Evolutionary conservation across 2,888 invertebrate genomes (phyloP).

Genomic region (Synanthedon formicaeformis): DNA sequence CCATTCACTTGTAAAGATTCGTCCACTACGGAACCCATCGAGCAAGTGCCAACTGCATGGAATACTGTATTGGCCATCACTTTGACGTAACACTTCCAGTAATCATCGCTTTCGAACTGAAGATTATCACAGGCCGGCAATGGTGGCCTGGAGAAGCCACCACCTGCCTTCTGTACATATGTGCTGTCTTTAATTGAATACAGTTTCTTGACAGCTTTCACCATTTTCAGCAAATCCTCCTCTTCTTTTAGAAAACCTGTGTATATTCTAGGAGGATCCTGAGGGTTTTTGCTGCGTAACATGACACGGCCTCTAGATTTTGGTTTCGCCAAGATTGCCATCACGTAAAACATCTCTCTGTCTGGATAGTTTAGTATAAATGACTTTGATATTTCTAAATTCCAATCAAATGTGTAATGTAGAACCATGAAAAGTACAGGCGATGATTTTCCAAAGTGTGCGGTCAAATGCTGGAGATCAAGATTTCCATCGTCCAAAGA

Average conservation of each 20-base stretch:
- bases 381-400: neutral
- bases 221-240: constrained; percentile 45
- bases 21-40: constrained; percentile 78
- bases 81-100: constrained; percentile 73
- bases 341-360: constrained; percentile 5
- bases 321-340: constrained; percentile 27
- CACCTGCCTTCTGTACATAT: constrained; percentile 31
- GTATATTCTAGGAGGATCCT: constrained; percentile 62
- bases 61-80: constrained; percentile 76
- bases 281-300: constrained; percentile 57
- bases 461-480: constrained; percentile 1
- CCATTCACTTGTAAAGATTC: constrained; percentile 72
- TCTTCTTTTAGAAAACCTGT: constrained; percentile 68
- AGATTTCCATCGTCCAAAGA: neutral
- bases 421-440: neutral
- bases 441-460: neutral
- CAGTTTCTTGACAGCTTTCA: constrained; percentile 26
- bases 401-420: constrained; percentile 1
- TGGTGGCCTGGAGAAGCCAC: constrained; percentile 10
- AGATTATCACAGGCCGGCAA: constrained; percentile 8
- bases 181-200: constrained; percentile 31
- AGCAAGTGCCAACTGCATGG: constrained; percentile 76
- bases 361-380: neutral
- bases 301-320: constrained; percentile 59
- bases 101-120: constrained; percentile 59